phyloP scores from a whole-genome alignment of 2,797 vertebrate species.

The Lagocephalus sceleratus region DNA sequence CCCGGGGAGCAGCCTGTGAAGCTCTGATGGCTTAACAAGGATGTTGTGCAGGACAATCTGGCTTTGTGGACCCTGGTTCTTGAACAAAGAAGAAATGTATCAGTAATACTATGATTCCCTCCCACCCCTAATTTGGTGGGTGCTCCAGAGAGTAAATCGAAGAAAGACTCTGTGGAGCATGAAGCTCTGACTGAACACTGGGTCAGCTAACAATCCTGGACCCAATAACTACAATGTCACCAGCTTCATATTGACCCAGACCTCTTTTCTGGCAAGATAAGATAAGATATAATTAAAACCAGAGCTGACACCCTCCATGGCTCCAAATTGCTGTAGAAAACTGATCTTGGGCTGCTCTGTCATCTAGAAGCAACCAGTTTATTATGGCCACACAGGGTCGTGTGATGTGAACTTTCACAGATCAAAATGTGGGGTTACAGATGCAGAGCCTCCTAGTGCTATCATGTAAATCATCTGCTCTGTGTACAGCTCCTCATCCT shows the following conservation, averaged over 20 bases:
- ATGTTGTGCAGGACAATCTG: constrained; percentile 26
- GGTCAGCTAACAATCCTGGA: constrained; percentile 62
- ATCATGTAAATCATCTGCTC: constrained; percentile 54
- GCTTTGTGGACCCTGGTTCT: constrained; percentile 25
- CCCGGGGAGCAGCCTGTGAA: constrained; percentile 45
- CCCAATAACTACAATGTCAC: constrained; percentile 43
- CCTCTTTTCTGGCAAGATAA: constrained; percentile 50
- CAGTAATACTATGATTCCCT: constrained; percentile 33
- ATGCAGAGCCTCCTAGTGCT: constrained; percentile 6
- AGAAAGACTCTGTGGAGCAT: constrained; percentile 57
- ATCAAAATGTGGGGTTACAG: background rate
- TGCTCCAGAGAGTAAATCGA: constrained; percentile 53
- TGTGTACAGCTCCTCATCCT: constrained; percentile 52
- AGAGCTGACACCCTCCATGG: constrained; percentile 24
- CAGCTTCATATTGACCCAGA: constrained; percentile 45
- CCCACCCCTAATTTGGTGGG: constrained; percentile 49
- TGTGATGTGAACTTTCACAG: constrained; percentile 13
- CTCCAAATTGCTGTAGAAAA: constrained; percentile 10
- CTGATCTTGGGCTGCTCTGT: background rate
- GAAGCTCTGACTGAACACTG: constrained; percentile 54
- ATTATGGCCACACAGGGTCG: no score
- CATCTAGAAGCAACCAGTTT: constrained; percentile 6
- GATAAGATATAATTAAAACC: constrained; percentile 48
- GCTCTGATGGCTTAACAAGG: constrained; percentile 22
- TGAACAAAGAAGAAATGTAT: constrained; percentile 56